phyloP scores from a whole-genome alignment of 2,113 vertebrate genomes.

The Elgaria multicarinata region DNA sequence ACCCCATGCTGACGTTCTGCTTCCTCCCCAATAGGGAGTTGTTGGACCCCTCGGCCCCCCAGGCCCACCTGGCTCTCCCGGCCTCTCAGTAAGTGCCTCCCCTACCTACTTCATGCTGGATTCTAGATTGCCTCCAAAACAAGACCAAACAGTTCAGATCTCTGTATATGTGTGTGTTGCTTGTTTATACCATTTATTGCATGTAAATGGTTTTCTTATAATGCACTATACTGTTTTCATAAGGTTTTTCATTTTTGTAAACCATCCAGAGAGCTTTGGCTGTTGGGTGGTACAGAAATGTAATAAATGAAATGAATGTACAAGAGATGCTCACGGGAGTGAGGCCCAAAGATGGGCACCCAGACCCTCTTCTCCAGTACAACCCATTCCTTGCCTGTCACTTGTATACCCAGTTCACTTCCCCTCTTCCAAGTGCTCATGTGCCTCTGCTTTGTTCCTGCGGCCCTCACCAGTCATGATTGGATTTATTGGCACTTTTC shows the following conservation, averaged over 20 bases:
- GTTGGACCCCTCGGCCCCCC: conserved; percentile 79
- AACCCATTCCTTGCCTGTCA: neutral
- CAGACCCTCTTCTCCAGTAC: no score
- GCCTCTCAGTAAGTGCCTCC: conserved; percentile 82
- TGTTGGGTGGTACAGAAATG: no score
- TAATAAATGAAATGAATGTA: no score
- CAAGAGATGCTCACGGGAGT: neutral
- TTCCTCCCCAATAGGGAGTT: conserved; percentile 75
- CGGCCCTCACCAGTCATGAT: neutral
- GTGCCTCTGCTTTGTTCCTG: neutral
- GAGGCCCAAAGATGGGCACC: neutral
- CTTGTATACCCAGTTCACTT: neutral
- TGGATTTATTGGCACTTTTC: neutral
- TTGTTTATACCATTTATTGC: no score
- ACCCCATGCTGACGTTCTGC: neutral
- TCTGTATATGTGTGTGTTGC: no score
- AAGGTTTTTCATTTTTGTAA: no score
- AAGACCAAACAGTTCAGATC: neutral
- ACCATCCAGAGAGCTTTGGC: no score
- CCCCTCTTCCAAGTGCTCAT: neutral
- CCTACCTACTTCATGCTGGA: neutral
- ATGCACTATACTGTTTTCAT: no score
- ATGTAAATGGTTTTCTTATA: no score
- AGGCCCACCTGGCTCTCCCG: conserved; percentile 84
- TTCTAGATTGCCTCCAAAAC: neutral